Conservation (phyloP, 2,113 vertebrate species). For the Ciconia boyciana region DNA sequence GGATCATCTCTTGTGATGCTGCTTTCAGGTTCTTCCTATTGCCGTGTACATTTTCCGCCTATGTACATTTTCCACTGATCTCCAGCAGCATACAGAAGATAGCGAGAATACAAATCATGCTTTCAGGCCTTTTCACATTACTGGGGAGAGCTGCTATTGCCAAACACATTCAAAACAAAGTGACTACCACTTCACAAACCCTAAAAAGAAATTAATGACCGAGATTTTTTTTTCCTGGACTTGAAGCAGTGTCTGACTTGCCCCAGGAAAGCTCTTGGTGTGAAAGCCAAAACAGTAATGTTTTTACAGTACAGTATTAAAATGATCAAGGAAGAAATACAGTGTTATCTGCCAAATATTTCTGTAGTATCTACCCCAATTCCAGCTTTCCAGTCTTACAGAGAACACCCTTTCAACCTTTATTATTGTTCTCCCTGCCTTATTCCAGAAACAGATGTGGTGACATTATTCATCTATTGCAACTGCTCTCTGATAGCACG, state of each 20-base stretch:
- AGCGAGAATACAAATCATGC: not conserved
- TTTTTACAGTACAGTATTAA: not conserved
- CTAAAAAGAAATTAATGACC: not conserved
- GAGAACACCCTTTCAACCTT: not conserved
- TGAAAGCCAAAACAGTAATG: not conserved
- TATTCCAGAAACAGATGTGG: not conserved
- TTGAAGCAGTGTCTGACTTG: not conserved
- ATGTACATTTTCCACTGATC: not conserved
- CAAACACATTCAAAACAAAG: not conserved
- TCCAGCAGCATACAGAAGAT: not conserved
- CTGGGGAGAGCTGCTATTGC: not conserved
- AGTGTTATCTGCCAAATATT: not conserved
- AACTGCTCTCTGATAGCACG: not conserved
- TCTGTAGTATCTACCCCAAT: not conserved
- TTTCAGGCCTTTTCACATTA: not conserved
- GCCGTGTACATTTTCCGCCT: not conserved
- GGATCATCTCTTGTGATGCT: not conserved
- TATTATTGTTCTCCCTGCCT: not conserved
- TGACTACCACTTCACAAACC: not conserved
- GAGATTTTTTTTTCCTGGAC: not conserved
- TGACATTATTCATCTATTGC: not conserved
- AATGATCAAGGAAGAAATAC: not conserved
- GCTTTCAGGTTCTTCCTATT: not conserved
- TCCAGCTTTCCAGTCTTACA: not conserved
- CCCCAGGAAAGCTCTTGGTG: not conserved